Conservation (phyloP, 2,797 vertebrate species). For the Ibycter americanus region DNA sequence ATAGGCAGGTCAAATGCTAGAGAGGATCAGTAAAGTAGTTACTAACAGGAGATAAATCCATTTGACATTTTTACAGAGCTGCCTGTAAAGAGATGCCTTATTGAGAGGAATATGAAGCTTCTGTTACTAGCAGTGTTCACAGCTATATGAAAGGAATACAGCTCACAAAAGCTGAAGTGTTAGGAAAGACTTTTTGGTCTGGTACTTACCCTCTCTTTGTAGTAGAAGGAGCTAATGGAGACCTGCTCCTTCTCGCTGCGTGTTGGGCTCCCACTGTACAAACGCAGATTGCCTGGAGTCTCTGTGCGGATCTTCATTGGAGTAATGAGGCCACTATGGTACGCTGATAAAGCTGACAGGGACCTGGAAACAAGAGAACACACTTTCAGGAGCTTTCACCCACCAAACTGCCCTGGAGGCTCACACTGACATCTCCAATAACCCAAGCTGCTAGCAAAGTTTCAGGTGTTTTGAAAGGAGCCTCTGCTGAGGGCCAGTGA, state of each 20-base stretch:
- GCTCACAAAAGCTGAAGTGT: not conserved
- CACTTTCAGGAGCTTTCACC: not conserved
- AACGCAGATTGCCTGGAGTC: slow-evolving; percentile 87
- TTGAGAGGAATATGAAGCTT: not conserved
- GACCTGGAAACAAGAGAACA: slow-evolving; percentile 78
- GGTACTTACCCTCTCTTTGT: slow-evolving; percentile 92
- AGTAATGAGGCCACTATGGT: slow-evolving; percentile 92
- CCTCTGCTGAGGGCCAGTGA: not conserved
- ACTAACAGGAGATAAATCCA: not conserved
- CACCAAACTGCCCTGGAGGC: not conserved
- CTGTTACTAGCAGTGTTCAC: not conserved
- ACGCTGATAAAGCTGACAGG: slow-evolving; percentile 92
- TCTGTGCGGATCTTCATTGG: slow-evolving; percentile 98
- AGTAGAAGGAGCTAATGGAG: slow-evolving; percentile 98
- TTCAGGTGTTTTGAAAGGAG: not conserved
- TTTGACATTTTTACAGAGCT: not conserved
- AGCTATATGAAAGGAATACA: not conserved
- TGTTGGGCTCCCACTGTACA: slow-evolving; percentile 94
- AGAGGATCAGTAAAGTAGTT: not conserved
- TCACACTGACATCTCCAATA: not conserved
- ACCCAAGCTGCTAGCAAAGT: not conserved
- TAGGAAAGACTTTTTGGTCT: not conserved
- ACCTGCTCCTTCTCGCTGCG: slow-evolving; percentile 95
- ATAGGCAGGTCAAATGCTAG: not conserved
- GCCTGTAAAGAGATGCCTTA: not conserved